A percentile compares a stretch with the other conserved stretches of the same genome.
Conservation (phyloP, 2,113 vertebrate species). For the Rhabdomys dilectus region DNA sequence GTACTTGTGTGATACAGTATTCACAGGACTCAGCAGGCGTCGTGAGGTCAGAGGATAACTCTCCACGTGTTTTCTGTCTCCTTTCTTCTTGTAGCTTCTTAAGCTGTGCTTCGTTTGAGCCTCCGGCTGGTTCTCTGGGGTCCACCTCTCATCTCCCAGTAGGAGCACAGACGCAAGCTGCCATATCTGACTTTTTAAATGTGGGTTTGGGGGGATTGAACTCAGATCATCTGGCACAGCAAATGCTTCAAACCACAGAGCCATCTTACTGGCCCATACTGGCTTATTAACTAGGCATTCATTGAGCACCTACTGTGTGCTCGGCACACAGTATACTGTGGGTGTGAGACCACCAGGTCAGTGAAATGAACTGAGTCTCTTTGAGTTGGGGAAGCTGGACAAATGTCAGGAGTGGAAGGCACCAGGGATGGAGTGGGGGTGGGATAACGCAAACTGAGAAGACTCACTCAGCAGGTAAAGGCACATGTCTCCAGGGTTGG, state of each 20-base stretch:
- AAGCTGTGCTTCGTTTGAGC: too few relatives aligned
- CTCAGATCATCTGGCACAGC: background rate
- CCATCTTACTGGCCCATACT: background rate
- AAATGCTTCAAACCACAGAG: background rate
- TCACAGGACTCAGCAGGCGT: background rate
- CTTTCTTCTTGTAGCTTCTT: background rate
- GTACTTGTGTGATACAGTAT: background rate
- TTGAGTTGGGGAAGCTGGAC: background rate
- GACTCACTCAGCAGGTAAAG: background rate
- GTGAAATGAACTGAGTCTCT: background rate
- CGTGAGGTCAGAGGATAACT: background rate
- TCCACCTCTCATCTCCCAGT: background rate
- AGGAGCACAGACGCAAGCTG: background rate
- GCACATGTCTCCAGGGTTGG: background rate
- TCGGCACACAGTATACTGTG: background rate
- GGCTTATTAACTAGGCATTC: background rate
- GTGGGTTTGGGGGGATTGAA: background rate
- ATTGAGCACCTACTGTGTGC: background rate
- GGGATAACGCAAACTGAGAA: rapidly evolving
- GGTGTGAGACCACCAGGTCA: background rate
- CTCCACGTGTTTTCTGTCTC: background rate
- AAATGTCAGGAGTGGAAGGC: background rate
- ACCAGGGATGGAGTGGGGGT: background rate
- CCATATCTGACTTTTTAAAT: too few relatives aligned
- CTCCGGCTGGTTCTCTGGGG: background rate